These are phyloP conservation scores for Strigops habroptila DNA, from an alignment of 2,113 vertebrate species.

Conservation along the genomic window DNA sequence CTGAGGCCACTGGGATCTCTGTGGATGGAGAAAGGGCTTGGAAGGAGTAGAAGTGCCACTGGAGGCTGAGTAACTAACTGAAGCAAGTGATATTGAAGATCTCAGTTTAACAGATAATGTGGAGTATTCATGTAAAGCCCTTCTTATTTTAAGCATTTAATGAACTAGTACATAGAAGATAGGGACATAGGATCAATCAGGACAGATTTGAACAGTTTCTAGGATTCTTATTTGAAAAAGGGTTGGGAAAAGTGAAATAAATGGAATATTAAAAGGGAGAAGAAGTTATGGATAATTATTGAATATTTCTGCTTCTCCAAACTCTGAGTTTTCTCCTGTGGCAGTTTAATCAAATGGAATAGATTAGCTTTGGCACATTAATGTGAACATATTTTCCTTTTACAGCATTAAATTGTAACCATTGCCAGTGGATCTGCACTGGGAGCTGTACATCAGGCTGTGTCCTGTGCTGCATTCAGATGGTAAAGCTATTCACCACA, in stretches of 20 bases:
- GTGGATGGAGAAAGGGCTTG: neutral
- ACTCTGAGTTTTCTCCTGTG: neutral
- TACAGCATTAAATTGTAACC: neutral
- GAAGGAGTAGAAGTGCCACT: neutral
- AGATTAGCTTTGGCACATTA: neutral
- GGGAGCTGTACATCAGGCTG: neutral
- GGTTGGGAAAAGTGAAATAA: neutral
- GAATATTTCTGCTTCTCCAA: neutral
- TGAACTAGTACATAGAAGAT: neutral
- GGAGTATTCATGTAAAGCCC: neutral
- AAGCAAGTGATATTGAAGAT: neutral
- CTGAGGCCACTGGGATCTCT: neutral
- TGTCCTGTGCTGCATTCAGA: neutral
- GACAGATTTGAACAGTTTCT: neutral
- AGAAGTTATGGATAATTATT: neutral
- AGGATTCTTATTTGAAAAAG: neutral
- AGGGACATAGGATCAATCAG: neutral
- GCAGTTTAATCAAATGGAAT: neutral
- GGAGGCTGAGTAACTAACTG: neutral
- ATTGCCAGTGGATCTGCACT: neutral
- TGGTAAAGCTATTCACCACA: neutral
- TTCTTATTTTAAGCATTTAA: neutral
- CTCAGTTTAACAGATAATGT: neutral
- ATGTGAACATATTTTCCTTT: neutral
- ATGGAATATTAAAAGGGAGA: neutral